Evolutionary conservation across 2,888 invertebrate species (phyloP), one percentile per base, ranked within the genome.

Genomic region (Microplitis manilae): DNA sequence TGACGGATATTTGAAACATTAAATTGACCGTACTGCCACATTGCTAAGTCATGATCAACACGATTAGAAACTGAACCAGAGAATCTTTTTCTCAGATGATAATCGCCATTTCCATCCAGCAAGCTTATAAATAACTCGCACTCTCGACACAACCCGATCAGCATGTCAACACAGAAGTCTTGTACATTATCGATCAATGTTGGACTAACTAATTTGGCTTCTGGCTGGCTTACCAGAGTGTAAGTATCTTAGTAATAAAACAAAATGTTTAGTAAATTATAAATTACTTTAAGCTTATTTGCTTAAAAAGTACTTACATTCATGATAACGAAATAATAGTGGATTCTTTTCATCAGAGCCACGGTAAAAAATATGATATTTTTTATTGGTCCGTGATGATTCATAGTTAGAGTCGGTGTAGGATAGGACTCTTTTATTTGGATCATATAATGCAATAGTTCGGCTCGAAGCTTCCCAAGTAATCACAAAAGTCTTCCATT

Each of bases 401-500:
- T 62, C 5, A 62, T 62, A 17, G 9, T 62, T 2, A 20, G 9
- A 4, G 15, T 62, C 62, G n/a, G 6, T 62, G n/a, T 62, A 62
- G n/a, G 15, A 20, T 7, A 62, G 20, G n/a, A 62, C 20, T 20
- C n/a, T 62, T 62, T 62, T 62, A 62, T 62, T 20, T 5, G 62
- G 62, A 62, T 62, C 20, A 62, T 17, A 62, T 62, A 62, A 62
- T 6, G 15, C 7, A 17, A 62, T 62, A 8, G 15, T 62, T 7
- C 17, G 62, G 20, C 7, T 62, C 1, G 9, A 13, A 17, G 15
- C 62, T 62, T 62, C 62, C 62, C 62, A 62, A 17, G 62, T 15
- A 15, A 62, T 7, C 8, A 62, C 20, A 62, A 62, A 62, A n/a
- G 62, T 62, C 9, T 15, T 62, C 62, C 62, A 62, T 62, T 62